Evolutionary conservation across 2,113 vertebrate species (phyloP).

Genomic region (Myanophis thanlyinensis): DNA sequence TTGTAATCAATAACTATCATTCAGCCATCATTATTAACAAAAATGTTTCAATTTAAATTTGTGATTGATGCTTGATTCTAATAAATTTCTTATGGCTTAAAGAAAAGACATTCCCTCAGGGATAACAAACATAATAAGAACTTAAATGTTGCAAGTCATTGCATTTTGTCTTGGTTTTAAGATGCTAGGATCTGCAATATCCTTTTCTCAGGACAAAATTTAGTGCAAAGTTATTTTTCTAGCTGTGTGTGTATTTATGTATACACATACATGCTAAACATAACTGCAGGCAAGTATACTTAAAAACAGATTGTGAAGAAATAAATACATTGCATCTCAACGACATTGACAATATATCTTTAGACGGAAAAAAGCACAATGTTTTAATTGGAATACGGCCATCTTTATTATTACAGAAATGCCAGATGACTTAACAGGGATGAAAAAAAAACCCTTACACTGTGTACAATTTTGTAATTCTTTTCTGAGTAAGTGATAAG

Average conservation of each 20-base stretch:
- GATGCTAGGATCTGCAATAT: conserved; percentile 20
- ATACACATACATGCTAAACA: background rate
- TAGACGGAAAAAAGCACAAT: conserved; percentile 15
- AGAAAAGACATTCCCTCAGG: background rate
- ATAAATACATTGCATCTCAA: background rate
- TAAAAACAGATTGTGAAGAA: conserved; percentile 10
- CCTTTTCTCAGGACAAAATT: conserved; percentile 33
- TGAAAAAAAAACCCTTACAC: background rate
- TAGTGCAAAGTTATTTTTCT: background rate
- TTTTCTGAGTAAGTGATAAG: conserved; percentile 29
- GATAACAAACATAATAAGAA: conserved; percentile 4
- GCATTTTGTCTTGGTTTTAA: conserved; percentile 35
- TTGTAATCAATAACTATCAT: background rate
- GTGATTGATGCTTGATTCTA: background rate
- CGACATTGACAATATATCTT: background rate
- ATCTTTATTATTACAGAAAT: background rate
- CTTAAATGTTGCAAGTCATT: conserved; percentile 15
- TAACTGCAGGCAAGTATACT: background rate
- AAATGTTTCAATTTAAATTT: conserved; percentile 40
- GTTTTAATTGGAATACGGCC: conserved; percentile 34
- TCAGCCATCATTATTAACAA: background rate
- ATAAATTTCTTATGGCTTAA: background rate
- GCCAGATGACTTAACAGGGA: background rate
- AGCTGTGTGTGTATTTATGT: background rate
- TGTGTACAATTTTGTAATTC: conserved; percentile 27